A percentile compares a stretch with the other conserved stretches of the same genome.
Conservation (phyloP, 2,113 vertebrate genomes). For the Anas platyrhynchos region DNA sequence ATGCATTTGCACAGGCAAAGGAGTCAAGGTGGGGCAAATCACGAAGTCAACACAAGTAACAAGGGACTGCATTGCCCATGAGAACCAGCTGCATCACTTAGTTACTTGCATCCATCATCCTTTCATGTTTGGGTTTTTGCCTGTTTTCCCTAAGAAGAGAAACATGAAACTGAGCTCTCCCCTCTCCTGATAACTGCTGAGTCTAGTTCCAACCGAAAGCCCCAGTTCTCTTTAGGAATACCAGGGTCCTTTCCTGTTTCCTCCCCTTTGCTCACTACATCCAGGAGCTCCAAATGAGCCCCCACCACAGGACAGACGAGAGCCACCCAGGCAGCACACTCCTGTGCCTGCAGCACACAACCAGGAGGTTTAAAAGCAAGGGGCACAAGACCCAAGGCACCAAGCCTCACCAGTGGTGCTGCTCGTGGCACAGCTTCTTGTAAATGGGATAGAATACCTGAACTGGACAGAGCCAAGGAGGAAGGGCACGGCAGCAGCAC, state of each 20-base stretch:
- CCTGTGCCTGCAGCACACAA: not conserved
- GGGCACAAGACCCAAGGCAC: not conserved
- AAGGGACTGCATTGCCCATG: not conserved
- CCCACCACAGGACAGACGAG: rapidly evolving
- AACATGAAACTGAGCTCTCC: not conserved
- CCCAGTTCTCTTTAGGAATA: not conserved
- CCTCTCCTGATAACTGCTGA: not conserved
- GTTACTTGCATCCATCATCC: not conserved
- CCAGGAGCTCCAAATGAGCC: not conserved
- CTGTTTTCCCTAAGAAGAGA: not conserved
- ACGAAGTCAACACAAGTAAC: not conserved
- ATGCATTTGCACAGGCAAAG: not conserved
- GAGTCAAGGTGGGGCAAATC: not conserved
- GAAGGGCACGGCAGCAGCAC: not conserved
- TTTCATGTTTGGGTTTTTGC: not conserved
- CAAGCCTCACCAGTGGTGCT: not conserved
- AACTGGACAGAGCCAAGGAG: not conserved
- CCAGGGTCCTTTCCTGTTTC: not conserved
- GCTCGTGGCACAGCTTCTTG: not conserved
- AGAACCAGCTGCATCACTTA: not conserved
- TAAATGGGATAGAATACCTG: not conserved
- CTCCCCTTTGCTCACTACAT: not conserved
- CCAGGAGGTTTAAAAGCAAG: not conserved
- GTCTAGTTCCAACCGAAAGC: not conserved
- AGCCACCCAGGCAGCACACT: not conserved